Percentiles rank a stretch among this genome's conserved stretches.
Conservation (phyloP, 2,797 vertebrate genomes). For the Potorous gilbertii region DNA sequence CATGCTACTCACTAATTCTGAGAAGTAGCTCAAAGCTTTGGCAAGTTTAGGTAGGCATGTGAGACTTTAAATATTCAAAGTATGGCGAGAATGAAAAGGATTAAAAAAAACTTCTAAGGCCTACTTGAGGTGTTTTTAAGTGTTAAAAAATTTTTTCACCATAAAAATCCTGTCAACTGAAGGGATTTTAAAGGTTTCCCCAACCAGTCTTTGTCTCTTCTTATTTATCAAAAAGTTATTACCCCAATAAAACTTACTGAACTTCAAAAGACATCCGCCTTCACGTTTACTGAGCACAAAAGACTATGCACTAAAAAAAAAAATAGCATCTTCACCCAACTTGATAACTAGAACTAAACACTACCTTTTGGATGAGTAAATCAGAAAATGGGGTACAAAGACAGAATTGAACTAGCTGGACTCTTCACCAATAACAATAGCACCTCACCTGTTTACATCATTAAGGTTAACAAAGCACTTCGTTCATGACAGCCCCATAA, state of each 20-base stretch:
- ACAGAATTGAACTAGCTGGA: not conserved
- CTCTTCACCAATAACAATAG: not conserved
- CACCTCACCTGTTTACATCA: not conserved
- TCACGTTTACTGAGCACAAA: not conserved
- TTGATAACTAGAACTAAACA: not conserved
- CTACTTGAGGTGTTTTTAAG: constrained; percentile 17
- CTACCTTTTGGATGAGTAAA: not conserved
- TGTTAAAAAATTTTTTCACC: constrained; percentile 38
- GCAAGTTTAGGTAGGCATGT: constrained; percentile 23
- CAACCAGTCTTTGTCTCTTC: not conserved
- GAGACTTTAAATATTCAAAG: constrained; percentile 3
- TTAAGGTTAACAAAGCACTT: not conserved
- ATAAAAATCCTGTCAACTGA: constrained; percentile 17
- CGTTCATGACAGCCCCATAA: not conserved
- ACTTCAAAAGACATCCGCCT: not conserved
- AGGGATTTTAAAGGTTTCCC: not conserved
- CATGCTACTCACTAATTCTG: not conserved
- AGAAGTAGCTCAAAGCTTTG: constrained; percentile 9
- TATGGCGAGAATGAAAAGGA: constrained; percentile 19
- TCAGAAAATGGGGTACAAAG: not conserved
- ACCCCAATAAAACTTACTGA: not conserved
- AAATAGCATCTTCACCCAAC: not conserved
- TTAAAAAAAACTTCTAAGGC: constrained; percentile 45
- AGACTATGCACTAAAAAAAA: not conserved
- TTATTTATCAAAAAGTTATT: not conserved